A percentile compares a stretch with the other conserved stretches of the same genome.
Conservation (phyloP, 2,888 invertebrate species). For the Glyphotaelius pellucidus region DNA sequence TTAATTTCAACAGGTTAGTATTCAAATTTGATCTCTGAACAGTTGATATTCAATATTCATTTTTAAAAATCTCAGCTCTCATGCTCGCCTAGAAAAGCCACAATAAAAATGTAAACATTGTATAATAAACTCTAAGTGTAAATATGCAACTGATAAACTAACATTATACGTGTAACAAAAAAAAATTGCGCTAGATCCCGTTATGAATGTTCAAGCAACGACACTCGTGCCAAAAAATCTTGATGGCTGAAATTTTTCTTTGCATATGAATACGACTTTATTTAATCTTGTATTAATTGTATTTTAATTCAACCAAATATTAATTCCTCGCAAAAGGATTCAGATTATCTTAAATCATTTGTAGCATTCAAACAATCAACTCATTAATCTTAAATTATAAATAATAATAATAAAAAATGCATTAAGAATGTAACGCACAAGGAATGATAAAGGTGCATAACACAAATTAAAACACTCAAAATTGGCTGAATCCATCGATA, state of each 20-base stretch:
- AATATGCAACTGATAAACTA: background rate
- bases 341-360: background rate
- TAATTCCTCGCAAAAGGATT: background rate
- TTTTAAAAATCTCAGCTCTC: no score
- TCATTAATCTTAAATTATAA: background rate
- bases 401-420: background rate
- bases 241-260: background rate
- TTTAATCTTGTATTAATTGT: background rate
- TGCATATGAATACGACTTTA: background rate
- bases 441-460: conserved; percentile 47
- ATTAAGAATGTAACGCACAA: background rate
- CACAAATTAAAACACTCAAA: background rate
- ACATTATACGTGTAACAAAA: no score
- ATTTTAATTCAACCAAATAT: background rate
- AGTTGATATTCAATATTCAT: no score
- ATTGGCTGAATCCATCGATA: background rate
- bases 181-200: no score
- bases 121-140: background rate
- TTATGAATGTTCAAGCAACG: no score
- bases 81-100: background rate
- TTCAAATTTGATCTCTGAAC: no score
- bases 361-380: background rate
- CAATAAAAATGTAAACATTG: background rate
- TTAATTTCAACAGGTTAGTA: no score
- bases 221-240: background rate